phyloP scores from a whole-genome alignment of 2,797 vertebrate genomes.

The Dallia pectoralis region DNA sequence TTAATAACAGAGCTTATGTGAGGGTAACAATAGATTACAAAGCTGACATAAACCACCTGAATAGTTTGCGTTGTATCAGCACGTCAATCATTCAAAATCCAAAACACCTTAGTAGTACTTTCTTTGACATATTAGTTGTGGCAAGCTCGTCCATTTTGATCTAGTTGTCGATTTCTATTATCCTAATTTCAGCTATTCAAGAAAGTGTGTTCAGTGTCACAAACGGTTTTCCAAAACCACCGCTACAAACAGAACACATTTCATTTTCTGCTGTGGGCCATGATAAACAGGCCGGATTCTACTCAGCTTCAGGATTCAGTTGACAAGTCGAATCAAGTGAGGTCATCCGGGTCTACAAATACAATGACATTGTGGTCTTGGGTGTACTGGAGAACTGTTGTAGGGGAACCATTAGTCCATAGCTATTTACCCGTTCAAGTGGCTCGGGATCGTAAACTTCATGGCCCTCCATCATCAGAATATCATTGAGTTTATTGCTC shows the following conservation, averaged over 20 bases:
- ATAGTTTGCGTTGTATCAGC: not conserved
- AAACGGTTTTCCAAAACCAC: not conserved
- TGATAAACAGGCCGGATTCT: too few species aligned
- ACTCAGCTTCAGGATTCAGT: too few species aligned
- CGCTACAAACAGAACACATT: not conserved
- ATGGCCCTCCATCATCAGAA: not conserved
- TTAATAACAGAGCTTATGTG: slow-evolving; percentile 35
- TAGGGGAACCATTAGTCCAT: too few species aligned
- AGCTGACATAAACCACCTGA: not conserved
- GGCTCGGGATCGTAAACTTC: not conserved
- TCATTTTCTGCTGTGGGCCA: too few species aligned
- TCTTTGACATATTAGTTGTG: not conserved
- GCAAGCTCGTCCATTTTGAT: not conserved
- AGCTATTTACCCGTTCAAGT: too few species aligned
- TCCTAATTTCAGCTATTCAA: not conserved
- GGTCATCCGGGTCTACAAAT: too few species aligned
- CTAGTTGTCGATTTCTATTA: not conserved
- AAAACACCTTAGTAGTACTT: not conserved
- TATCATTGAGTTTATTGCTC: not conserved
- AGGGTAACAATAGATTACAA: slow-evolving; percentile 7
- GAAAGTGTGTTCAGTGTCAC: not conserved
- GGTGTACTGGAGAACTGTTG: too few species aligned
- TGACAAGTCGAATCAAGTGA: too few species aligned
- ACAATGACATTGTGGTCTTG: too few species aligned
- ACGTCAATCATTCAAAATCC: not conserved